Evolutionary conservation across 2,797 vertebrate genomes (phyloP).

Genomic region (Chaetophractus vellerosus): DNA sequence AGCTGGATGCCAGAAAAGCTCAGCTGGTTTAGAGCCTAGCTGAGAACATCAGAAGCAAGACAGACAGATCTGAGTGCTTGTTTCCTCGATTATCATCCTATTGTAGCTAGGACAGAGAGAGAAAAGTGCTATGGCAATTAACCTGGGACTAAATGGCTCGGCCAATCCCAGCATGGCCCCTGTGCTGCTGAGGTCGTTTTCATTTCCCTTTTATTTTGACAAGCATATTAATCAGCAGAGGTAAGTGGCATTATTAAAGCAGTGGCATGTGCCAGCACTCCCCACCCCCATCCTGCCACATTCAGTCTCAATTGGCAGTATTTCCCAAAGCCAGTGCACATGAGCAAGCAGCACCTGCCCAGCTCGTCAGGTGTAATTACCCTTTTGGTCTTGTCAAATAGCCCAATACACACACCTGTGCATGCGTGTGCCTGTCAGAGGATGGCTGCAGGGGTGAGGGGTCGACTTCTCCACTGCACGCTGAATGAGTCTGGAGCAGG

Average conservation of each 20-base stretch:
- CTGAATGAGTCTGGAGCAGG: neutral
- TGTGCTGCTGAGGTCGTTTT: neutral
- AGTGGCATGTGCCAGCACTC: neutral
- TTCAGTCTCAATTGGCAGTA: neutral
- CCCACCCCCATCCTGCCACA: neutral
- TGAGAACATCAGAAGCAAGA: neutral
- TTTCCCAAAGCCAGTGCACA: neutral
- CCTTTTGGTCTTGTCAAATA: neutral
- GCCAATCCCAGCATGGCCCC: neutral
- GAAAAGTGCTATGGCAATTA: neutral
- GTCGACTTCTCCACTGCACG: no score
- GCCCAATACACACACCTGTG: neutral
- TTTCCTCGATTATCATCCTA: neutral
- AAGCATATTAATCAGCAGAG: conserved; percentile 55
- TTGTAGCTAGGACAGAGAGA: neutral
- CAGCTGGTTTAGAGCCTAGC: neutral
- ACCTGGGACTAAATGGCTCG: neutral
- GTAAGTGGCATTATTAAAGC: neutral
- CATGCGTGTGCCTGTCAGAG: neutral
- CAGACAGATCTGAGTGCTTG: neutral
- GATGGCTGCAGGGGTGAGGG: neutral
- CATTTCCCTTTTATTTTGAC: conserved; percentile 53
- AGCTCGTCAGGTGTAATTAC: neutral
- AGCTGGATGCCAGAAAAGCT: neutral
- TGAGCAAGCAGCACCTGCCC: neutral